Base-by-base conservation (phyloP, 2,113 vertebrate species). In the Perca flavescens region DNA sequence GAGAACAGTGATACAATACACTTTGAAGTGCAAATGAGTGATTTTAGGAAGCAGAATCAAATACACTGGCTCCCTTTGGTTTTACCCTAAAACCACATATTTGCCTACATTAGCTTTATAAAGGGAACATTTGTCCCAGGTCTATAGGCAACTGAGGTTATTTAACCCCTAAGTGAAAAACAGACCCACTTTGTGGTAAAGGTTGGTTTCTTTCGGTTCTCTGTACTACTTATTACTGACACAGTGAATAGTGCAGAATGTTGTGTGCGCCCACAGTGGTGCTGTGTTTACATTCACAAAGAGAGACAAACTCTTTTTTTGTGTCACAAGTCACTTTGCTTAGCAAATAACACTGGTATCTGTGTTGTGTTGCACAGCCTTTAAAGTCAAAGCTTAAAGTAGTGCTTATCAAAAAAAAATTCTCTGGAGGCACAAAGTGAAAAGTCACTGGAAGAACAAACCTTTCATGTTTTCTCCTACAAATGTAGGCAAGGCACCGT, bases 51-150 rank as follows among this genome's bases (percentile, higher is more conserved):
- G 69, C 79, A 5, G 8, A 34, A 61, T 80, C 49, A 84, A 69
- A 84, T 40, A 36, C 70, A 78, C 61, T 63, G 70, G 46, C 64
- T 82, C 40, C 49, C 8, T 88, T 79, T 69, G 58, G 82, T 80
- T 76, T n/a, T 2, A 83, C 87, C 87, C 60, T 84, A 86, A 93
- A 92, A 85, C 90, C 85, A 70, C 86, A 89, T 65, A 82, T 89
- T 88, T 82, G 61, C 67, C 69, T 77, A 70, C 80, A 85, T 74
- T 52, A 73, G 25, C 46, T 78, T 25, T 52, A 53, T 56, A 62
- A 89, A 87, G 16, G 56, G 64, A 54, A 71, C 43, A 80, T 77
- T 65, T n/a, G 56, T 28, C 50, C 14, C 46, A 74, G 46, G 53
- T 81, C 71, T 63, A 61, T 64, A 49, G 36, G 25, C n/a, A 75